Evolutionary conservation across 2,113 vertebrate species (phyloP).

Genomic region (Anarrhichthys ocellatus): DNA sequence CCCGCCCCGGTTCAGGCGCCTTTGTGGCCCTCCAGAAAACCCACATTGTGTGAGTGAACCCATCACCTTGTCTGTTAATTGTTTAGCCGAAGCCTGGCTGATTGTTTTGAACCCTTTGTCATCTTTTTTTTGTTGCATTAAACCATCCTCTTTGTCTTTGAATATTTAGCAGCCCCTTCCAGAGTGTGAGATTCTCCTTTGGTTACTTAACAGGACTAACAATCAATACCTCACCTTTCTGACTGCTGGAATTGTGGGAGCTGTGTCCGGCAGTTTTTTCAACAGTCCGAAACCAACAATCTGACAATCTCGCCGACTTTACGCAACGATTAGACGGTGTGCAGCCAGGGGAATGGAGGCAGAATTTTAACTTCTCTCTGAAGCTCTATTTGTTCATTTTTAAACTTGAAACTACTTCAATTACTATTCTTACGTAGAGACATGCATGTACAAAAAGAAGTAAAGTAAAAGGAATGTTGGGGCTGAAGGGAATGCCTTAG

Average conservation of each 20-base stretch:
- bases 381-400: neutral
- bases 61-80: constrained; percentile 54
- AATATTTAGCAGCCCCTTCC: neutral
- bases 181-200: neutral
- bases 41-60: constrained; percentile 59
- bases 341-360: neutral
- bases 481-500: neutral
- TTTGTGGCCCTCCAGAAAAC: constrained; percentile 54
- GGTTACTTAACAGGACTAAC: neutral
- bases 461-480: neutral
- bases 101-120: constrained; percentile 51
- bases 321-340: neutral
- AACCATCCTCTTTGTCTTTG: neutral
- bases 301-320: neutral
- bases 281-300: neutral
- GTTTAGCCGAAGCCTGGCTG: constrained; percentile 38
- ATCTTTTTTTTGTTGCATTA: constrained; percentile 4
- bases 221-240: neutral
- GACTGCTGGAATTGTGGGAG: neutral
- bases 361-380: neutral
- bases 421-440: neutral
- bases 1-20: constrained; percentile 19
- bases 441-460: neutral
- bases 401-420: neutral
- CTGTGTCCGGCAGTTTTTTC: neutral